Evolutionary conservation across 37 sponge, comb jelly and placozoan species (phyloP).

Genomic region (Ianthella basta): DNA sequence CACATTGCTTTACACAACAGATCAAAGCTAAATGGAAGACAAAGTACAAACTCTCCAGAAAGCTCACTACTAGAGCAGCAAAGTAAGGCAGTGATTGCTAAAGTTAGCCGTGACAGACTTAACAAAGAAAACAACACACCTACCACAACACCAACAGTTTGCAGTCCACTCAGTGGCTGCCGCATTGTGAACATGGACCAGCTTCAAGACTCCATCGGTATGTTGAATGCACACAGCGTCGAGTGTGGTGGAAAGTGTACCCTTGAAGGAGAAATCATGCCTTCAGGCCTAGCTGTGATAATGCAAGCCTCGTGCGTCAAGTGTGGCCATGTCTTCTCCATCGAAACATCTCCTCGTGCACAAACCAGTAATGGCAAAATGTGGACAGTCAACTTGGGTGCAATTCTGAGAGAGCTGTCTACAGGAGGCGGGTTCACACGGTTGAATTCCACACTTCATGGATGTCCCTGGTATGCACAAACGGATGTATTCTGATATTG

Average conservation of each 20-base stretch:
- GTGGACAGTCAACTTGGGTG: constrained; percentile 47
- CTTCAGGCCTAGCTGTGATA: not conserved
- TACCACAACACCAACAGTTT: constrained; percentile 16
- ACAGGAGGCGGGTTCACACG: constrained; percentile 44
- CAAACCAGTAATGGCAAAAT: not conserved
- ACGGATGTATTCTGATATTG: not conserved
- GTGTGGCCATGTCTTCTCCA: not conserved
- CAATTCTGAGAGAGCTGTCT: constrained; percentile 54
- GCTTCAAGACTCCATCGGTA: not conserved
- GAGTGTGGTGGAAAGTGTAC: constrained; percentile 3
- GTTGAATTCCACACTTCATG: constrained; percentile 34
- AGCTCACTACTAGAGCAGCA: constrained; percentile 27
- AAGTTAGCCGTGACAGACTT: not conserved
- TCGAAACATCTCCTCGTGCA: not conserved
- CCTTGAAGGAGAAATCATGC: constrained; percentile 1
- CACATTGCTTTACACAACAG: constrained; percentile 10
- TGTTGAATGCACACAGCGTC: not conserved
- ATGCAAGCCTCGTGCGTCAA: constrained; percentile 4
- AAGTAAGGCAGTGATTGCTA: constrained; percentile 28
- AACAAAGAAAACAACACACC: constrained; percentile 12
- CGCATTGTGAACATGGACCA: constrained; percentile 16
- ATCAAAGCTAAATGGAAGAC: not conserved
- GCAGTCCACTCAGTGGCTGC: constrained; percentile 19
- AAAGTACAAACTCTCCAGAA: constrained; percentile 9
- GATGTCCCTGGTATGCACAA: constrained; percentile 52